These are phyloP conservation scores for Pollimyrus isidori DNA, from an alignment of 2,113 vertebrate genomes.

Conservation along the genomic window DNA sequence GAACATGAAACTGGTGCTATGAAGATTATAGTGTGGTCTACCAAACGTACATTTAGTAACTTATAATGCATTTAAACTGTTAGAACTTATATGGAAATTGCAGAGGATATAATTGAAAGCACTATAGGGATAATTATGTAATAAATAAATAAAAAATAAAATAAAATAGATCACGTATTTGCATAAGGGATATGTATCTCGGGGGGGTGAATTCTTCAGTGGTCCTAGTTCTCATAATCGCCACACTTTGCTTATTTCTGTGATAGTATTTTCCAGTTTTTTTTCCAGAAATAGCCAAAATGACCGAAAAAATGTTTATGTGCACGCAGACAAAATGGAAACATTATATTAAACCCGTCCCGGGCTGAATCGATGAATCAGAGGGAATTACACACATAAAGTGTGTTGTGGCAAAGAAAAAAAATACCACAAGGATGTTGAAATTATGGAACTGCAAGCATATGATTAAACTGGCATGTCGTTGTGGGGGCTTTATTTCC, in stretches of 20 bases:
- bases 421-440: not conserved
- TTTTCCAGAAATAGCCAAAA: not conserved
- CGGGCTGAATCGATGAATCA: not conserved
- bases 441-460: not conserved
- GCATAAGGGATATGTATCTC: not conserved
- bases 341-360: not conserved
- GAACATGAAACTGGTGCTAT: not conserved
- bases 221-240: not conserved
- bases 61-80: not conserved
- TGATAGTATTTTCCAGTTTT: not conserved
- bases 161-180: not conserved
- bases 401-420: not conserved
- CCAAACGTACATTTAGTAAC: not conserved
- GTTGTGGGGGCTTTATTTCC: not conserved
- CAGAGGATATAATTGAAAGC: not conserved
- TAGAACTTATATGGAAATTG: not conserved
- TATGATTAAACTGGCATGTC: not conserved
- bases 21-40: not conserved
- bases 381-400: constrained; percentile 2
- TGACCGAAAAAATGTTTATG: not conserved
- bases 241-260: not conserved
- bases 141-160: not conserved
- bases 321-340: not conserved
- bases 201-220: not conserved
- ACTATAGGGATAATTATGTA: not conserved